Base-by-base conservation (phyloP, 2,113 vertebrate genomes). In the Tupaia chinensis region DNA sequence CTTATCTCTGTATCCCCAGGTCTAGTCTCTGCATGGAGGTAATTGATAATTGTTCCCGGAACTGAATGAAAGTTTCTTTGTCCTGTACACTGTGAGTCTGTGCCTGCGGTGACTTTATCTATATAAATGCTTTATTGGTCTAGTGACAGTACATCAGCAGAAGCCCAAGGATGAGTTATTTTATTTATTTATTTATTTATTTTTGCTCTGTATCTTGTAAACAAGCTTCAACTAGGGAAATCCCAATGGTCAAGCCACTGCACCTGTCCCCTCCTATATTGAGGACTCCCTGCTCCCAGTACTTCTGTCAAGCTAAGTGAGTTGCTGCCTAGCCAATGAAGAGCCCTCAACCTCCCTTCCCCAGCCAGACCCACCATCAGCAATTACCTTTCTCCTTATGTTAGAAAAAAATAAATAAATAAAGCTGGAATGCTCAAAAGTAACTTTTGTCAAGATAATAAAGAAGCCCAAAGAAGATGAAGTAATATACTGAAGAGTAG, bases 351-450 rank as follows among this genome's bases (percentile, higher is more conserved):
- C 34, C 53, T 58, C 66, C 8, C 20, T 56, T 76, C 58, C 32
- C 23, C 29, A 88, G 7, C 1, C 53, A 56, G 56, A 44, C 32
- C 74, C 54, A 32, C 20, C 27, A 44, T 72, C 63, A 60, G n/a
- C 76, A 90, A 63, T 29, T 82, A 23, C 29, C 53, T 78, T 93
- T 84, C 34, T 54, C 80, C 14, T 23, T 53, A 74, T n/a, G 32
- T 61, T 58, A 80, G 68, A 56, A 82, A 88, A 93, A 44, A 85
- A 84, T 44, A 44, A 44, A 44, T 44, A 44, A 44, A 44, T 44
- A 63, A 96, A 92, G n/a, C 32, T 89, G 69, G 65, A 81, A 88
- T 83, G 61, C 25, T 85, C 87, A 82, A 84, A 91, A 85, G 19
- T 77, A 86, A 88, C 61, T 76, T 84, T 81, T 66, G 58, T 85